Base-by-base conservation (phyloP, 2,113 vertebrate genomes). In the Chlamydotis undulata region DNA sequence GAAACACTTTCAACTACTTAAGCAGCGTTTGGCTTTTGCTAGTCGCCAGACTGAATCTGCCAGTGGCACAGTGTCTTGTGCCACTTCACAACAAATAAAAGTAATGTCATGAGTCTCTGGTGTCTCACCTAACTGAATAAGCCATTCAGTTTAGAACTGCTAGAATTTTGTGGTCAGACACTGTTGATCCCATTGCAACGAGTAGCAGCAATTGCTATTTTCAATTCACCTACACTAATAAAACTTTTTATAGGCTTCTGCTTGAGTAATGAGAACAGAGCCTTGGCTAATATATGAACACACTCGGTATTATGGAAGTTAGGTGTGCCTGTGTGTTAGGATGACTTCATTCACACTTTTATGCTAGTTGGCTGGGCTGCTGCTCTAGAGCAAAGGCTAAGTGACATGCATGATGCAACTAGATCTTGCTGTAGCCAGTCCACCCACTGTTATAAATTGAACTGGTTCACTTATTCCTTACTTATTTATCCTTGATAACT, bases 321-420 rank as follows among this genome's bases (percentile, higher is more conserved):
- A 95, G 95, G 91, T 91, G 91, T 96, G 87, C 49, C 74, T 18
- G 1, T 56, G 28, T 63, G 39, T 77, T 56, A 31, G 61, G 24
- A 87, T 95, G 77, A 83, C 81, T 89, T 95, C 84, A 90, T 83
- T 82, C 68, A 85, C 33, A 10, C 19, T 67, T 93, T 24, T 57
- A 6, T 79, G 59, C 45, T 85, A 26, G 49, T 79, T 95, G 92
- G 47, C 85, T 81, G 68, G 60, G 17, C 47, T 68, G 64, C 90
- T 83, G 61, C 61, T 94, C 33, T 71, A 50, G 80, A 91, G 88
- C 86, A 92, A 93, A 94, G 88, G 73, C 56, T 53, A 31, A 75
- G 76, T 90, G 90, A 83, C 47, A 17, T 31, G 26, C 0, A 1
- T 95, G 92, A 61, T 83, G 55, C 65, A 96, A 79, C 49, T 69